These are phyloP conservation scores for Eospalax fontanierii DNA, from an alignment of 2,797 vertebrate genomes.

Conservation along the genomic window DNA sequence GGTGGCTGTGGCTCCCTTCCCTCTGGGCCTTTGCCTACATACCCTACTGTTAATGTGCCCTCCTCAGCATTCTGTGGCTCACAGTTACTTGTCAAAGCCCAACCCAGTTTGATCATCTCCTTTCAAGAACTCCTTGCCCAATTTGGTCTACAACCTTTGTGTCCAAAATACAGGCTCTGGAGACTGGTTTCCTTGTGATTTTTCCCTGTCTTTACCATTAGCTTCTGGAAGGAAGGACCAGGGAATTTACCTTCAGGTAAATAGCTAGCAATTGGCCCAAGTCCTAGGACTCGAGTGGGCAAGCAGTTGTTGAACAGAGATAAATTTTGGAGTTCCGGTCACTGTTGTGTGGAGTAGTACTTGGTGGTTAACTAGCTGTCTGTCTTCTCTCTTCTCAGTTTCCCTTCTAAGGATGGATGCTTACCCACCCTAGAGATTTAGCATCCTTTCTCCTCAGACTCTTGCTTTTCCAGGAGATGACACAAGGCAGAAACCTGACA, in stretches of 20 bases:
- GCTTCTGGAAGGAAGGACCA: neutral
- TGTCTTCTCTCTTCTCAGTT: neutral
- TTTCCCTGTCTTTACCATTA: conserved; percentile 6
- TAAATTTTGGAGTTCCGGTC: neutral
- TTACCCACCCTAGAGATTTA: neutral
- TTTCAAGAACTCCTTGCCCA: conserved; percentile 44
- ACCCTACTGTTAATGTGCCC: neutral
- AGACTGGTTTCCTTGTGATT: neutral
- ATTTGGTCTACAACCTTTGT: neutral
- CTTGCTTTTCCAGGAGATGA: neutral
- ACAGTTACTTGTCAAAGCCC: conserved; percentile 2
- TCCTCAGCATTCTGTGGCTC: neutral
- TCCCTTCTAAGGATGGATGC: neutral
- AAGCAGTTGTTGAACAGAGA: neutral
- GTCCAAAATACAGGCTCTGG: neutral
- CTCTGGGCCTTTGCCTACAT: neutral
- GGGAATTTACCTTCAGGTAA: neutral
- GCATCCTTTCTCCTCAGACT: neutral
- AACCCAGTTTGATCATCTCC: conserved; percentile 37
- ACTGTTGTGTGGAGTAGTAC: neutral
- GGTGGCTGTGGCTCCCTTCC: neutral
- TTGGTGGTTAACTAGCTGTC: neutral
- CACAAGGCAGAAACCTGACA: neutral
- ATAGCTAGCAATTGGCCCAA: neutral
- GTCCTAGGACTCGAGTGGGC: neutral